A percentile compares a stretch with the other conserved stretches of the same genome.
phyloP scores from a whole-genome alignment of 2,888 invertebrate genomes.

The Drosophila pseudotakahashii region DNA sequence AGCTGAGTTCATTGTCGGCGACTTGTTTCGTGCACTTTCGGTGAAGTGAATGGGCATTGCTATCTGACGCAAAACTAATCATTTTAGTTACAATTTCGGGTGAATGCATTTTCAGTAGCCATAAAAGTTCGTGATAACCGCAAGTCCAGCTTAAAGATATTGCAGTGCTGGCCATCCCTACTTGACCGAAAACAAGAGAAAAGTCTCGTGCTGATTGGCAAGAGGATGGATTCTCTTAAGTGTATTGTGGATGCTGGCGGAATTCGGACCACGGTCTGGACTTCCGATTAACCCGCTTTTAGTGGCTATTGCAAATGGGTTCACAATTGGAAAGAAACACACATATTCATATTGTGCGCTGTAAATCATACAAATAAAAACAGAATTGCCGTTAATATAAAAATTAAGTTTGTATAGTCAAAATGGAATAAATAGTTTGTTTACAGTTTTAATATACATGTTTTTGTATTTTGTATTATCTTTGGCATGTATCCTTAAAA shows the following conservation, averaged over 20 bases:
- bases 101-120: slow-evolving; percentile 77
- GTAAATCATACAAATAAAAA: slow-evolving; percentile 77
- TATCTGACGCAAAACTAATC: slow-evolving; percentile 82
- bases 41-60: slow-evolving; percentile 85
- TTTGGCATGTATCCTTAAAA: too few species aligned
- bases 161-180: slow-evolving; percentile 30
- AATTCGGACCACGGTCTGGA: slow-evolving; percentile 52
- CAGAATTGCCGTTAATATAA: slow-evolving; percentile 20
- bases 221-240: too few species aligned
- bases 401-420: too few species aligned
- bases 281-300: slow-evolving; percentile 71
- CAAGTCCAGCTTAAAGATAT: slow-evolving; percentile 50
- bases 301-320: slow-evolving; percentile 79
- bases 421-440: too few species aligned
- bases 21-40: slow-evolving; percentile 80
- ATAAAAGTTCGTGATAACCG: slow-evolving; percentile 60
- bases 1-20: slow-evolving; percentile 4
- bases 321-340: slow-evolving; percentile 74
- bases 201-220: too few species aligned
- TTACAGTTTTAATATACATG: too few species aligned
- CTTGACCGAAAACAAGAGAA: too few species aligned
- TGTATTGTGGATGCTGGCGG: slow-evolving; percentile 5
- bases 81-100: slow-evolving; percentile 79
- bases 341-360: slow-evolving; percentile 75
- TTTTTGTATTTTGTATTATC: too few species aligned